These are phyloP conservation scores for Wiebesia pumilae DNA, from an alignment of 1,140 invertebrate genomes.

Conservation along the genomic window DNA sequence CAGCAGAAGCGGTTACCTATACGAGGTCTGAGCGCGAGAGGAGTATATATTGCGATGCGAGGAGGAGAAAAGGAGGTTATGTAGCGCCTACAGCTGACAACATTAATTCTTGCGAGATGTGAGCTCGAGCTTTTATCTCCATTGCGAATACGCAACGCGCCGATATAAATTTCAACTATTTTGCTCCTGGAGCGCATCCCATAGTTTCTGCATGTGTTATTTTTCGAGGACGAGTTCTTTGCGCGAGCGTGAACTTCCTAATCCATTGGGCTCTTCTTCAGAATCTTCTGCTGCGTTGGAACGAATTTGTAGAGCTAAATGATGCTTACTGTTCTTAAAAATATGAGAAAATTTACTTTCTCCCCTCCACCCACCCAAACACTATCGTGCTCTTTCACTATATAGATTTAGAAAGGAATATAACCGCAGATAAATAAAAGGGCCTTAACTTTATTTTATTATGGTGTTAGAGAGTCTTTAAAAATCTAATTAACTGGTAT, in stretches of 20 bases:
- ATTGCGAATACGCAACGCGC: conserved; percentile 4
- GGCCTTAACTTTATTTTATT: too few relatives aligned
- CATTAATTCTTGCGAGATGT: conserved; percentile 55
- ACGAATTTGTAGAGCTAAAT: background rate
- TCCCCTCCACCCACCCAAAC: too few relatives aligned
- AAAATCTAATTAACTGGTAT: too few relatives aligned
- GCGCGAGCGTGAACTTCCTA: background rate
- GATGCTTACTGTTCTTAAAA: background rate
- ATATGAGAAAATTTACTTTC: background rate
- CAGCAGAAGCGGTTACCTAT: background rate
- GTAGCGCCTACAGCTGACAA: conserved; percentile 56
- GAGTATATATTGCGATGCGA: background rate
- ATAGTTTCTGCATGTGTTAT: conserved; percentile 15
- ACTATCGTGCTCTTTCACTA: background rate
- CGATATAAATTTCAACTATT: conserved; percentile 42
- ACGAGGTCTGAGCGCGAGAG: background rate
- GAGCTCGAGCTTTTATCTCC: conserved; percentile 37
- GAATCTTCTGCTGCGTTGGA: background rate
- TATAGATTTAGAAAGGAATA: background rate
- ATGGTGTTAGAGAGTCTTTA: too few relatives aligned
- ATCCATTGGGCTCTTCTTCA: background rate
- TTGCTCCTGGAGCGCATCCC: background rate
- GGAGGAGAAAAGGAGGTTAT: conserved; percentile 34
- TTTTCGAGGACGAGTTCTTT: conserved; percentile 27
- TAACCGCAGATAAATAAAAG: too few relatives aligned